Evolutionary conservation across 1,140 invertebrate species (phyloP), one percentile per base, ranked within the genome.

Genomic region (Andrena cerasifolii): DNA sequence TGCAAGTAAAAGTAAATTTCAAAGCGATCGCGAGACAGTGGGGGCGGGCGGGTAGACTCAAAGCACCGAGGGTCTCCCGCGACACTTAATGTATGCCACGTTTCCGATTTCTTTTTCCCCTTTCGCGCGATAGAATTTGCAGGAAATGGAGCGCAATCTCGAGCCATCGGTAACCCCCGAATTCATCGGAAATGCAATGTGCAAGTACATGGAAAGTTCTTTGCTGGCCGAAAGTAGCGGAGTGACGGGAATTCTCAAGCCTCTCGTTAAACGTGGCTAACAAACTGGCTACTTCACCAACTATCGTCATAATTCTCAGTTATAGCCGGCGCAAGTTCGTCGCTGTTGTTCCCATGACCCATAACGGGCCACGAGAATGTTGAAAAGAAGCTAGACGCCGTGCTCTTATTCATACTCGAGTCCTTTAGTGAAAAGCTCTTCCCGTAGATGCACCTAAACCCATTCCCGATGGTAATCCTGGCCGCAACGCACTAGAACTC

Each of bases 391-490:
- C 24, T 1, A 21, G 65, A 18, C 16, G 24, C 33, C 18, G 36
- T 16, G 63, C n/a, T 56, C 53, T 67, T 67, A 56, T 75, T 75
- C 63, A 75, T 67, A 67, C 47, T 67, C 54, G 62, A 36, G 54
- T 75, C 62, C 40, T 36, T 54, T 75, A 24, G 63, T 16, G 40
- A 47, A 75, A 68, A 56, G 49, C 63, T 68, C 40, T 67, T 75
- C 58, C 63, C 51, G 62, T 40, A 16, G 62, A 24, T 67, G 36
- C 72, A 16, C 28, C 62, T 75, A 75, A 75, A 67, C 65, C 73
- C 51, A 56, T 75, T 75, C 21, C 63, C 62, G 40, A 75, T 75
- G 73, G 73, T 75, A 75, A 75, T 75, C 73, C 58, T 67, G 36
- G 21, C 14, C 21, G 40, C 47, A 14, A 62, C n/a, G 33, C 6